Evolutionary conservation across 2,113 vertebrate species (phyloP).

Genomic region (Vanacampus margaritifer): DNA sequence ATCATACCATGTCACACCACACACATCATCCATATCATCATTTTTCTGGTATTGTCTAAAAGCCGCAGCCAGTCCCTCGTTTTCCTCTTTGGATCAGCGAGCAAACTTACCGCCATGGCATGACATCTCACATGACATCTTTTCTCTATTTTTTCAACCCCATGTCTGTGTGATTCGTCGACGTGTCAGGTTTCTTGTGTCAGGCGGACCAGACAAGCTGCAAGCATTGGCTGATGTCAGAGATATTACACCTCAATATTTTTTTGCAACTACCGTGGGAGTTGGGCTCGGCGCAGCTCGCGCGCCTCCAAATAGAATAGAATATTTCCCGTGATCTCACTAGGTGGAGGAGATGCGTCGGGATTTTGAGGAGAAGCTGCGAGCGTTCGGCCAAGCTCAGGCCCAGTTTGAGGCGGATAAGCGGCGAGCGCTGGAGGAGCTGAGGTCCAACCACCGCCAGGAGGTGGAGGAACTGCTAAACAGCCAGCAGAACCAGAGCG

Average conservation of each 20-base stretch:
- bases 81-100: not conserved
- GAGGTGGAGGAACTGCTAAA: slow-evolving; percentile 89
- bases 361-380: slow-evolving; percentile 90
- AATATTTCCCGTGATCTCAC: slow-evolving; percentile 64
- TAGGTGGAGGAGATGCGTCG: slow-evolving; percentile 94
- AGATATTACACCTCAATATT: not conserved
- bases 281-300: slow-evolving; percentile 66
- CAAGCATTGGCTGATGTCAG: slow-evolving; percentile 4
- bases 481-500: slow-evolving; percentile 85
- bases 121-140: slow-evolving; percentile 30
- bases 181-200: not conserved
- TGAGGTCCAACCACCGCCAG: slow-evolving; percentile 78
- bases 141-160: slow-evolving; percentile 34
- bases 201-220: not conserved
- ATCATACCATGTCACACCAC: slow-evolving; percentile 22
- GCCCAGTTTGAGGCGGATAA: slow-evolving; percentile 92
- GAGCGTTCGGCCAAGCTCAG: slow-evolving; percentile 86
- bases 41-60: not conserved
- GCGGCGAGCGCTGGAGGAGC: slow-evolving; percentile 82
- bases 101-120: slow-evolving; percentile 14
- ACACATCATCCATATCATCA: slow-evolving; percentile 7
- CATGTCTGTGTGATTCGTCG: slow-evolving; percentile 14
- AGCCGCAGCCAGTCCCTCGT: not conserved
- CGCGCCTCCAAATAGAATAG: slow-evolving; percentile 20
- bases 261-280: slow-evolving; percentile 3